A percentile compares a stretch with the other conserved stretches of the same genome.
These are phyloP conservation scores for Sinonovacula constricta DNA, from an alignment of 1,140 invertebrate genomes.

Conservation along the genomic window DNA sequence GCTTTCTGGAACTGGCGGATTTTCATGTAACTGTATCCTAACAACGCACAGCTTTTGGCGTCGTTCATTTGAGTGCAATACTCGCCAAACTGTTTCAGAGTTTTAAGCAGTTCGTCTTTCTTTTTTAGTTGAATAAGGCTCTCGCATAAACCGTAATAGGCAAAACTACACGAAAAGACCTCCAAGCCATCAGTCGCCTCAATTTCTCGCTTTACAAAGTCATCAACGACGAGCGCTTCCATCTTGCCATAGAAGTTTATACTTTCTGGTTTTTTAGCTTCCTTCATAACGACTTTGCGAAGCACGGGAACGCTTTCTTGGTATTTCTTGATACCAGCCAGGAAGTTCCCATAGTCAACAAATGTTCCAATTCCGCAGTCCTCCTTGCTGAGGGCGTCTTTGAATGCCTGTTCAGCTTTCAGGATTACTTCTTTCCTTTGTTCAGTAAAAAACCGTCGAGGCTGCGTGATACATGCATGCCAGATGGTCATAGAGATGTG, in stretches of 20 bases:
- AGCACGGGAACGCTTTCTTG: conserved; percentile 33
- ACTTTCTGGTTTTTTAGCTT: too few relatives aligned
- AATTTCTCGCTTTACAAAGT: conserved; percentile 41
- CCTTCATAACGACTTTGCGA: conserved; percentile 35
- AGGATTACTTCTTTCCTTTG: conserved; percentile 27
- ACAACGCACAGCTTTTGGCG: conserved; percentile 18
- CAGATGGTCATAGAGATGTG: conserved; percentile 38
- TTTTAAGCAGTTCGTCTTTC: conserved; percentile 24
- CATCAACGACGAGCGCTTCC: conserved; percentile 40
- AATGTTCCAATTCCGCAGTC: conserved; percentile 47
- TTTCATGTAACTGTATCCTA: conserved; percentile 38
- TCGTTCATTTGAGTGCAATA: conserved; percentile 19
- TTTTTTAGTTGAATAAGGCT: conserved; percentile 37
- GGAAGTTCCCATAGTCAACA: conserved; percentile 46
- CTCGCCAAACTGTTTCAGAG: conserved; percentile 27
- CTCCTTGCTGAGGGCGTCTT: conserved; percentile 34
- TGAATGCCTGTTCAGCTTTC: conserved; percentile 42
- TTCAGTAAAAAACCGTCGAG: conserved; percentile 26
- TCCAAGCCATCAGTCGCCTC: conserved; percentile 32
- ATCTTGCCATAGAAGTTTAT: conserved; percentile 41
- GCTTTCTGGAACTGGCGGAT: conserved; percentile 33
- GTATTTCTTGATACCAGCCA: conserved; percentile 27
- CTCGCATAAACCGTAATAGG: conserved; percentile 31
- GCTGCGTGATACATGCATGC: conserved; percentile 50
- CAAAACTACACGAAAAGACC: conserved; percentile 12